These are phyloP conservation scores for Chlamydotis undulata DNA, from an alignment of 2,113 vertebrate genomes.

Conservation along the genomic window DNA sequence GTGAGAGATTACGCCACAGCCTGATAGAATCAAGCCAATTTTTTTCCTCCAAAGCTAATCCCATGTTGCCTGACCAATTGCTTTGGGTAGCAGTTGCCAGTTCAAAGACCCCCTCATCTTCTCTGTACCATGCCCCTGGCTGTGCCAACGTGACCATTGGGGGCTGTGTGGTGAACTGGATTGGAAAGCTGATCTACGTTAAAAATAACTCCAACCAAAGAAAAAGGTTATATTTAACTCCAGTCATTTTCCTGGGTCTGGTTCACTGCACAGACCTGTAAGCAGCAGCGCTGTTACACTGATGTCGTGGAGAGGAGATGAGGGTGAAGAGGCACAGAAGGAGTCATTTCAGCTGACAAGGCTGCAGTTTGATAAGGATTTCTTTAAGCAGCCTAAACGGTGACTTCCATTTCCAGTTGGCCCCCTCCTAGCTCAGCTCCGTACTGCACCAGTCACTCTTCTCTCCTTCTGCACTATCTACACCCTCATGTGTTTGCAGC, in stretches of 20 bases:
- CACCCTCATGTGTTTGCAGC: constrained; percentile 58
- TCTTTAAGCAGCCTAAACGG: background rate
- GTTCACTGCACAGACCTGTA: constrained; percentile 49
- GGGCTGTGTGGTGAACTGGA: constrained; percentile 29
- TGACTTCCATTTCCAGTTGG: constrained; percentile 51
- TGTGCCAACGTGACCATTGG: background rate
- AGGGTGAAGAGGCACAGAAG: background rate
- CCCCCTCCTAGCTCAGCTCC: background rate
- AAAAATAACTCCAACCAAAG: constrained; percentile 51
- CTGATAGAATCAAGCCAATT: background rate
- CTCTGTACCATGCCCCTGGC: background rate
- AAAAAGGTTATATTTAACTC: constrained; percentile 67
- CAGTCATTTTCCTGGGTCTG: constrained; percentile 27
- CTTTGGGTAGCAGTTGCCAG: constrained; percentile 1
- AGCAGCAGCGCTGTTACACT: background rate
- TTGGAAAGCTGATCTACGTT: background rate
- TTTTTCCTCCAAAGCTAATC: background rate
- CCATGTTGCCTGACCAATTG: background rate
- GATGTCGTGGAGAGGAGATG: background rate
- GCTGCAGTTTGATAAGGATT: constrained; percentile 6
- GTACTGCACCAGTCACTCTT: background rate
- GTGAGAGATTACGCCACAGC: background rate
- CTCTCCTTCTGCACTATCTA: background rate
- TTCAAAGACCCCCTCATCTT: background rate
- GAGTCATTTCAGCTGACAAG: background rate